phyloP scores from a whole-genome alignment of 2,113 vertebrate genomes.

The Indicator maculatus region DNA sequence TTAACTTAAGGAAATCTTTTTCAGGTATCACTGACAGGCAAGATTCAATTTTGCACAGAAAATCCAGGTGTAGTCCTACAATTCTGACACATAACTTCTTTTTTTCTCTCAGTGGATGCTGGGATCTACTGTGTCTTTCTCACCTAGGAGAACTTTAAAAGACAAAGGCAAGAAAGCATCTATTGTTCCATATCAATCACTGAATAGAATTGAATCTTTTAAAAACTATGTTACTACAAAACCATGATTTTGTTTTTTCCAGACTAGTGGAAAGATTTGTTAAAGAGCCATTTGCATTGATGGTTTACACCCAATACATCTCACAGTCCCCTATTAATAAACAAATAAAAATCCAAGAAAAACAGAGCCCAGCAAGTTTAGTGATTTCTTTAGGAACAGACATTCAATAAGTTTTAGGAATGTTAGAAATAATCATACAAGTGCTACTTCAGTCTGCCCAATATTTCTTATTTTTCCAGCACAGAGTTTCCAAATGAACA shows the following conservation, averaged over 20 bases:
- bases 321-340: not conserved
- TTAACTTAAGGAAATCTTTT: not conserved
- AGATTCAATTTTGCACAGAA: not conserved
- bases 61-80: not conserved
- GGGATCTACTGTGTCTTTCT: not conserved
- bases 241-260: not conserved
- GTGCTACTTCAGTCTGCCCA: not conserved
- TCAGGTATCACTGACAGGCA: not conserved
- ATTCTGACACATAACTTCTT: not conserved
- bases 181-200: not conserved
- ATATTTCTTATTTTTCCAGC: not conserved
- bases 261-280: not conserved
- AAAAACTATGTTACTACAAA: not conserved
- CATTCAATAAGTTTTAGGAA: not conserved
- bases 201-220: not conserved
- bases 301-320: not conserved
- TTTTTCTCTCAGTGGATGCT: not conserved
- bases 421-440: not conserved
- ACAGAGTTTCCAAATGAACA: constrained; percentile 15
- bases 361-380: not conserved
- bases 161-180: not conserved
- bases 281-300: not conserved
- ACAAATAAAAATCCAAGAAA: not conserved
- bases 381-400: not conserved
- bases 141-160: not conserved